A percentile compares a stretch with the other conserved stretches of the same genome.
Conservation (phyloP, 2,113 vertebrate species). For the Passer domesticus region DNA sequence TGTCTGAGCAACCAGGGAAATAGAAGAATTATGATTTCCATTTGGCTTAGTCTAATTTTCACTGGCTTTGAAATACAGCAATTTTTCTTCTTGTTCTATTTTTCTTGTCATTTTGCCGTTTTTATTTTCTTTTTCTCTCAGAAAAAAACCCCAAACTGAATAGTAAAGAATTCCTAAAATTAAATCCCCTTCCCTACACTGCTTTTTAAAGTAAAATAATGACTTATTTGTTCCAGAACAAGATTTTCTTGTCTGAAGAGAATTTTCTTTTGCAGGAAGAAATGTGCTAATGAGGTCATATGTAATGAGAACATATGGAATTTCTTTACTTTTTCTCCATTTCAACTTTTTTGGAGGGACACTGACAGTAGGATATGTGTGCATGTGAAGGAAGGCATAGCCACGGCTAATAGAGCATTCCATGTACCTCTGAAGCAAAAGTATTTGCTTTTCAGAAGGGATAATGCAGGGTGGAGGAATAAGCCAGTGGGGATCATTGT, state of each 20-base stretch:
- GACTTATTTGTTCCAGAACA: constrained; percentile 3
- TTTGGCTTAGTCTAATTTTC: constrained; percentile 78
- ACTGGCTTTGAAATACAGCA: constrained; percentile 66
- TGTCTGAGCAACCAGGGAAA: constrained; percentile 64
- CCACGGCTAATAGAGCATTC: neutral
- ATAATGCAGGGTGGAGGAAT: neutral
- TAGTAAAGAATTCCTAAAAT: neutral
- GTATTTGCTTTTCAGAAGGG: neutral
- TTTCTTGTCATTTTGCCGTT: neutral
- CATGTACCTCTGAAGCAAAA: neutral
- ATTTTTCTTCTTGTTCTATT: constrained; percentile 53
- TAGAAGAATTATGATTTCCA: constrained; percentile 74
- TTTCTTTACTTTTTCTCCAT: neutral
- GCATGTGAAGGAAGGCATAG: neutral
- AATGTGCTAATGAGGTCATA: constrained; percentile 34
- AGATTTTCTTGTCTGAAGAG: constrained; percentile 54
- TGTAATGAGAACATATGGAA: constrained; percentile 54
- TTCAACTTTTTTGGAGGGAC: neutral
- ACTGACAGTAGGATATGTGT: neutral
- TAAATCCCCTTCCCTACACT: neutral
- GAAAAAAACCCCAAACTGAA: neutral
- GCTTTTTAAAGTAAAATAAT: neutral
- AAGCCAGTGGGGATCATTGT: neutral
- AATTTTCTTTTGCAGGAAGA: neutral
- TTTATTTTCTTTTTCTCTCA: neutral